Base-by-base conservation (phyloP, 2,888 invertebrate genomes). In the Acanthacorydalis orientalis region DNA sequence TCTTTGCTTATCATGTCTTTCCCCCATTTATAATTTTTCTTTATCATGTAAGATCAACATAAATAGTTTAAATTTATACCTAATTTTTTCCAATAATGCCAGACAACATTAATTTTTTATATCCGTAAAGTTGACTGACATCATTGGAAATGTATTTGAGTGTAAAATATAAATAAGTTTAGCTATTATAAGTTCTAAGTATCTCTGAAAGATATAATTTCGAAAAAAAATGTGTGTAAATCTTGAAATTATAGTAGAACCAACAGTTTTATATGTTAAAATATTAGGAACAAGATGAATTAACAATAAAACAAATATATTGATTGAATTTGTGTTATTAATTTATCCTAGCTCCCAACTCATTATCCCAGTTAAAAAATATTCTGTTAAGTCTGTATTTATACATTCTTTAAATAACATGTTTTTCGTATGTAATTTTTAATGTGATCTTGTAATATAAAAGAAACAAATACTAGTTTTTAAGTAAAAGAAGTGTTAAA, bases 251-350 rank as follows among this genome's bases (percentile, higher is more conserved):
- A 45, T 43, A 47, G 47, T 47, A 47, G 47, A 31, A 38, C 35
- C 34, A 43, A 47, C 47, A 47, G 47, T 47, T 47, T 47, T 47
- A 47, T 47, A 47, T 47, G 47, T 47, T 47, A 47, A 47, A 42
- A 47, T 42, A 47, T 43, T 47, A 47, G 47, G 38, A 43, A 47
- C 47, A 47, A 47, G 47, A 47, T 43, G 47, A 47, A 43, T 47
- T 47, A 47, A 47, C 47, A 47, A 47, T 47, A 47, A 47, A 43
- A 47, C 47, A 47, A 47, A 42, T 47, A 47, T 47, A 47, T 47
- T 47, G 47, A 47, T 43, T 47, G 47, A 47, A 47, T 43, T 32
- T 9, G n/a, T n/a, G 31, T 47, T 39, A 10, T 39, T 46, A 10
- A 16, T 46, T 46, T 40, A 15, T 32, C 32, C 6, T 31, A 40